Conservation (phyloP, 2,888 invertebrate species). For the Tetramorium bicarinatum region DNA sequence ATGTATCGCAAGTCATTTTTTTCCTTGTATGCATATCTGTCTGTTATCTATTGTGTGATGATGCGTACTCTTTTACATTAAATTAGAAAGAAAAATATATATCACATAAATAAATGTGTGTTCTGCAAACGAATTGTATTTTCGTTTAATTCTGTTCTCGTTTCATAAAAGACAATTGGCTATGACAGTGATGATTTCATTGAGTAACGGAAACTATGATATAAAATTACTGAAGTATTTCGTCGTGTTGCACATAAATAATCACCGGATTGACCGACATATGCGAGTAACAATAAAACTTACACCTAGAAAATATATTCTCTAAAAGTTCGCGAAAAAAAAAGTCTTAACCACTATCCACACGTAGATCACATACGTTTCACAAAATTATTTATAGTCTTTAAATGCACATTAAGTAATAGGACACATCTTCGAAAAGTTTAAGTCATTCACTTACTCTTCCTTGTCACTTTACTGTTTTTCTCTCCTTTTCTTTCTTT, state of each 20-base stretch:
- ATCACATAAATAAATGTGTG: not conserved
- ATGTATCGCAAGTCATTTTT: not conserved
- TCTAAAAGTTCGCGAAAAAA: slow-evolving; percentile 8
- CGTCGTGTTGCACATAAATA: slow-evolving; percentile 29
- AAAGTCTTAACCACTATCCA: not conserved
- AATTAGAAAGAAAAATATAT: slow-evolving; percentile 23
- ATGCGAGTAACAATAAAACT: slow-evolving; percentile 10
- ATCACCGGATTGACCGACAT: slow-evolving; percentile 2
- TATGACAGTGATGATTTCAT: not conserved
- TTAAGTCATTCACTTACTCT: slow-evolving; percentile 43
- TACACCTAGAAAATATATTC: slow-evolving; percentile 32
- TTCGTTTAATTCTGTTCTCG: slow-evolving; percentile 8
- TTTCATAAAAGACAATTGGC: not conserved
- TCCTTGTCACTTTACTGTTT: slow-evolving; percentile 34
- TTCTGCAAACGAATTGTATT: not conserved
- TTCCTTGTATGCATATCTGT: not conserved
- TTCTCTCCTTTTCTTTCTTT: slow-evolving; percentile 33
- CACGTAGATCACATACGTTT: not conserved
- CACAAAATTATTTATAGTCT: slow-evolving; percentile 56
- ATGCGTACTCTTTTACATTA: not conserved
- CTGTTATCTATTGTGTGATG: not conserved
- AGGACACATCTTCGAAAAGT: slow-evolving; percentile 63
- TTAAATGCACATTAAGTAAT: slow-evolving; percentile 78
- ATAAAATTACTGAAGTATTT: slow-evolving; percentile 18
- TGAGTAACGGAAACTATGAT: not conserved